Conservation (phyloP, 2,888 invertebrate genomes). For the Xanthia togata region DNA sequence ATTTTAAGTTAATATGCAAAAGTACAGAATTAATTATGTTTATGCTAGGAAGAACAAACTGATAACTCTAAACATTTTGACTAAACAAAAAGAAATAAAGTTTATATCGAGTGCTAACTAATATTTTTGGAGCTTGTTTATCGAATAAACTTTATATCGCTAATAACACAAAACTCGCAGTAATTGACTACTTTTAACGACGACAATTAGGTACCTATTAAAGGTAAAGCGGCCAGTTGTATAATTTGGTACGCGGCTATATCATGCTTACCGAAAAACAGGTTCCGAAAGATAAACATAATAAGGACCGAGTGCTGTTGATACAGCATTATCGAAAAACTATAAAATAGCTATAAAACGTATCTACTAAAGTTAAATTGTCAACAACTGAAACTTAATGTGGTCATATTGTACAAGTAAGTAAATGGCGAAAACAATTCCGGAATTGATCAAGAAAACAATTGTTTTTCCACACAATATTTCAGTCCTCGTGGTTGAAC, state of each 20-base stretch:
- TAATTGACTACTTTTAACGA: constrained; percentile 15
- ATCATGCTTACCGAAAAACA: too few relatives aligned
- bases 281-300: too few relatives aligned
- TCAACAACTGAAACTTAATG: background rate
- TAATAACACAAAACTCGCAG: constrained; percentile 10
- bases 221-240: constrained; percentile 5
- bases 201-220: background rate
- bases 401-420: background rate
- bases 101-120: background rate
- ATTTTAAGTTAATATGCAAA: too few relatives aligned
- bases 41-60: background rate
- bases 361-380: too few relatives aligned
- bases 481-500: background rate
- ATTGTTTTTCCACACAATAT: background rate
- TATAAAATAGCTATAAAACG: background rate
- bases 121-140: background rate
- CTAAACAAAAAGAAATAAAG: background rate
- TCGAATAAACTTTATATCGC: constrained; percentile 7
- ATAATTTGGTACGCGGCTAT: too few relatives aligned
- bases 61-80: background rate
- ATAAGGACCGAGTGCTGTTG: background rate
- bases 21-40: too few relatives aligned
- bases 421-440: background rate
- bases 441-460: background rate
- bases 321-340: background rate